Conservation (phyloP, 2,797 vertebrate species). For the Anguilla marmorata region DNA sequence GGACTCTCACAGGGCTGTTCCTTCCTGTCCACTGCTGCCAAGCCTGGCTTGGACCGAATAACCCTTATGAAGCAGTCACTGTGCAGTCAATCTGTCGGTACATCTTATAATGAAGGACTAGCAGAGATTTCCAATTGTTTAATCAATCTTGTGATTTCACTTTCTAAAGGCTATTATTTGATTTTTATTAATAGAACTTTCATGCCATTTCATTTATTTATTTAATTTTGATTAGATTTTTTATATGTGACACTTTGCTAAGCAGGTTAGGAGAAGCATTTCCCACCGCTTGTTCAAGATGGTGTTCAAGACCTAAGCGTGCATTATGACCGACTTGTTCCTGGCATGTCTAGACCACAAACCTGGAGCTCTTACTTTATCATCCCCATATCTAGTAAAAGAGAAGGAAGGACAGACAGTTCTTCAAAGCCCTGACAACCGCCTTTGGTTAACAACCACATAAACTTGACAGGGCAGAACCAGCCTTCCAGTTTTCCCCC, state of each 20-base stretch:
- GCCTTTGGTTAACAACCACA: slow-evolving; percentile 26
- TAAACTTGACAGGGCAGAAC: slow-evolving; percentile 5
- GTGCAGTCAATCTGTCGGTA: background rate
- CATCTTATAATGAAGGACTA: background rate
- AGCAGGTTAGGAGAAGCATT: background rate
- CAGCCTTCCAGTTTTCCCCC: background rate
- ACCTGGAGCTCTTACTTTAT: background rate
- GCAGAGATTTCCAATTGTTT: background rate
- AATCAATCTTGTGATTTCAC: background rate
- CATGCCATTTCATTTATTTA: background rate
- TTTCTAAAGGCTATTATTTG: background rate
- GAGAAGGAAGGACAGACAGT: background rate
- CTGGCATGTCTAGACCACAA: background rate
- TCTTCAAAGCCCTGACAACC: slow-evolving; percentile 20
- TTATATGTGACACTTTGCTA: background rate
- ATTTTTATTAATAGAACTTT: background rate
- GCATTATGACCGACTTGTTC: background rate
- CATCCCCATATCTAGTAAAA: background rate
- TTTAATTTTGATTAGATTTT: background rate
- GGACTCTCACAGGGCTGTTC: background rate
- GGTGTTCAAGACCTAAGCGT: background rate
- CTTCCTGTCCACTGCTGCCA: background rate
- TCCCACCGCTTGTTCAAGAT: background rate
- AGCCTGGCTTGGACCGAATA: background rate
- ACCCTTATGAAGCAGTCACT: slow-evolving; percentile 4